These are phyloP conservation scores for Trinectes maculatus DNA, from an alignment of 2,113 vertebrate genomes.

Conservation along the genomic window DNA sequence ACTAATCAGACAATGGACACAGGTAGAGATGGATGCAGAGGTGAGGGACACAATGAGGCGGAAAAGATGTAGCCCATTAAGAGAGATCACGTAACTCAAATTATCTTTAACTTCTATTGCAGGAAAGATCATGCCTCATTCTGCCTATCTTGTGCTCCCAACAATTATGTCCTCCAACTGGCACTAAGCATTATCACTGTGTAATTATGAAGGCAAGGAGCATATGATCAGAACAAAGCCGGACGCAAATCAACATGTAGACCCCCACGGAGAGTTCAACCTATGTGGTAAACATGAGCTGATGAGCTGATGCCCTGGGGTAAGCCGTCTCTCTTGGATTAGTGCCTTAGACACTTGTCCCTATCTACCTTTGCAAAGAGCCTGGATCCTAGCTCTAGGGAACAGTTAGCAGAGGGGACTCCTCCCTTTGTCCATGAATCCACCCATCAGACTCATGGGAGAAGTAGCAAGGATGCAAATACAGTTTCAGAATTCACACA, in stretches of 20 bases:
- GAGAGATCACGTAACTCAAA: neutral
- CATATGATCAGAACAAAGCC: conserved; percentile 10
- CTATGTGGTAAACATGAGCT: conserved; percentile 32
- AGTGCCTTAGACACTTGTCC: conserved; percentile 20
- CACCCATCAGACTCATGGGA: conserved; percentile 16
- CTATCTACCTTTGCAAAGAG: conserved; percentile 3
- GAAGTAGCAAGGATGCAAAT: neutral
- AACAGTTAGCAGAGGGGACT: conserved; percentile 16
- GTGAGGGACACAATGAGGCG: neutral
- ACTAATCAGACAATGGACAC: conserved; percentile 1
- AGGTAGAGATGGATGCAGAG: neutral
- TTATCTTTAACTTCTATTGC: conserved; percentile 2
- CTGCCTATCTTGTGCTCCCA: neutral
- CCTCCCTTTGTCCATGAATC: too few relatives aligned
- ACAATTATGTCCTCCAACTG: too few relatives aligned
- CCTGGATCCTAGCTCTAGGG: conserved; percentile 21
- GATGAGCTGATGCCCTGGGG: conserved; percentile 19
- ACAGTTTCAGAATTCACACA: neutral
- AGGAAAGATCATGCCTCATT: conserved; percentile 10
- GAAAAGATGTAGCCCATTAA: conserved; percentile 19
- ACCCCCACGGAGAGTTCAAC: conserved; percentile 9
- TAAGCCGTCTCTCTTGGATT: conserved; percentile 27
- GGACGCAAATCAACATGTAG: neutral
- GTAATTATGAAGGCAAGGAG: neutral
- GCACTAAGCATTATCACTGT: neutral